These are phyloP conservation scores for Calycopis cecrops DNA, from an alignment of 1,140 invertebrate species.

Conservation along the genomic window DNA sequence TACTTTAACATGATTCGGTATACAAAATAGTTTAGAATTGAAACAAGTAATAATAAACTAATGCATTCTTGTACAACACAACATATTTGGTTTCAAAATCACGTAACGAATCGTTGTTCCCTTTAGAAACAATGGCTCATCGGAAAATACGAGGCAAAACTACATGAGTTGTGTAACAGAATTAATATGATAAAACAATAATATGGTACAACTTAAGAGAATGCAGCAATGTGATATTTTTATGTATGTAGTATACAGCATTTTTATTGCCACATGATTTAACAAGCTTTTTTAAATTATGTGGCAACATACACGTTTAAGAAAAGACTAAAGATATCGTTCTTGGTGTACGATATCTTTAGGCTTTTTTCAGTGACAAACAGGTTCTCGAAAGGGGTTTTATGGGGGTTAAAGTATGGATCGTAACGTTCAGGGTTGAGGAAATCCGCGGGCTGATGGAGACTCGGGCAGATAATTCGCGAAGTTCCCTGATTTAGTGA, in stretches of 20 bases:
- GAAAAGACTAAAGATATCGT: too few relatives aligned
- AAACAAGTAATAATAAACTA: too few relatives aligned
- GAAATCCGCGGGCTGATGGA: slow-evolving; percentile 38
- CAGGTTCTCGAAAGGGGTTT: slow-evolving; percentile 53
- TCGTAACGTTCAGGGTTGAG: slow-evolving; percentile 33
- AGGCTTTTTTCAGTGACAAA: slow-evolving; percentile 37
- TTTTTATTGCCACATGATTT: too few relatives aligned
- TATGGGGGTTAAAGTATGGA: slow-evolving; percentile 36
- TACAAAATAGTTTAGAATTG: too few relatives aligned
- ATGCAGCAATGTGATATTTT: too few relatives aligned
- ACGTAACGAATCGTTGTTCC: not conserved
- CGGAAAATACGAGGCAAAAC: slow-evolving; percentile 15
- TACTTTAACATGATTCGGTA: too few relatives aligned
- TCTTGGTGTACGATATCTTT: slow-evolving; percentile 29
- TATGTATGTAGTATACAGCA: too few relatives aligned
- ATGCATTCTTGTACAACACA: too few relatives aligned
- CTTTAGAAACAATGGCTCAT: slow-evolving; percentile 1
- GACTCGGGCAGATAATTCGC: slow-evolving; percentile 32
- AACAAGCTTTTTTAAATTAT: too few relatives aligned
- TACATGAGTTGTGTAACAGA: slow-evolving; percentile 15
- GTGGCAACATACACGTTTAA: too few relatives aligned
- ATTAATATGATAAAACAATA: not conserved
- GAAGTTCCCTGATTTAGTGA: slow-evolving; percentile 34
- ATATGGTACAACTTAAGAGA: not conserved
- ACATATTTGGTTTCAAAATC: too few relatives aligned